Base-by-base conservation (phyloP, 2,113 vertebrate species). In the Syngnathus floridae region DNA sequence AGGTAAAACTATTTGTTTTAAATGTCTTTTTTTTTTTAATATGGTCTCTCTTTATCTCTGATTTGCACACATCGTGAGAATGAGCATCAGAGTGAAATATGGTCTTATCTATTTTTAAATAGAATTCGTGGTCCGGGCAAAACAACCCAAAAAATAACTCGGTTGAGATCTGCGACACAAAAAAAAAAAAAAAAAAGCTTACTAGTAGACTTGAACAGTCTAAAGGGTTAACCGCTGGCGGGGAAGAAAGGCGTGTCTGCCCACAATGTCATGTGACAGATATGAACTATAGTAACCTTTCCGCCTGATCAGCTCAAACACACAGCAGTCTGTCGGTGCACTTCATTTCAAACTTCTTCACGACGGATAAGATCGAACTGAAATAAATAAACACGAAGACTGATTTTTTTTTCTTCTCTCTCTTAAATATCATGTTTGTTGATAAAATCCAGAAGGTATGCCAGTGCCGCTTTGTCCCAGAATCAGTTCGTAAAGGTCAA, bases 221-320 rank as follows among this genome's bases (percentile, higher is more conserved):
- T 73, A 52, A 82, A 71, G 83, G 76, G 82, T 88, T 88, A 87
- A 88, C n/a, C 55, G 74, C 61, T 73, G 69, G 74, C 75, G 66
- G 71, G 72, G 69, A 64, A 77, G 67, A 74, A 80, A 66, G 74
- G 80, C 59, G 67, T 72, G 72, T 74, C 76, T 77, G 77, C 67
- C 21, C 69, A 74, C 64, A 76, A 81, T 70, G 71, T 83, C 70
- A 71, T 83, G 83, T 75, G 83, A 72, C 67, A 73, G 65, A 45
- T 40, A 79, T 86, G 86, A 90, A 85, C 87, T 82, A 56, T 38
- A 79, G 70, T 90, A 84, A 90, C 88, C 85, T 76, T n/a, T 5
- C 26, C 52, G 31, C 26, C 48, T 72, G 55, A 66, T 71, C 35
- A 69, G 57, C 55, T 69, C 17, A 70, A 31, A 66, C n/a, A 67